A percentile compares a stretch with the other conserved stretches of the same genome.
phyloP scores from a whole-genome alignment of 2,797 vertebrate genomes.

The Amazonetta brasiliensis region DNA sequence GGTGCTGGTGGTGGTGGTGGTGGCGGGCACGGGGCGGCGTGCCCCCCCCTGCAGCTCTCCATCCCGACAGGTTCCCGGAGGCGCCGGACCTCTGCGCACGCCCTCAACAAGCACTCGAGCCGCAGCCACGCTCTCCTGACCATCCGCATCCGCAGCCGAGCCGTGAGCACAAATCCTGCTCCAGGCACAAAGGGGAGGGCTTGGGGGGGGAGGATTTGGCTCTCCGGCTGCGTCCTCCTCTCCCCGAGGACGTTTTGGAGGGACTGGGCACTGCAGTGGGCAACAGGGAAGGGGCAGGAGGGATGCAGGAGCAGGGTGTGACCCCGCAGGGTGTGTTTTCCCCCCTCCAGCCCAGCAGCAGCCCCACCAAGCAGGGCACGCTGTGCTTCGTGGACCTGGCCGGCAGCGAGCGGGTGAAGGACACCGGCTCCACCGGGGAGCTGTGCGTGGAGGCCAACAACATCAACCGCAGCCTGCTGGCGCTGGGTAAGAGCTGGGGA shows the following conservation, averaged over 20 bases:
- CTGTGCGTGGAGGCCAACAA: conserved; percentile 79
- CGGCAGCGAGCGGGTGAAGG: conserved; percentile 79
- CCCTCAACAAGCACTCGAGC: conserved; percentile 82
- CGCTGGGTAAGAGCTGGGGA: conserved; percentile 72
- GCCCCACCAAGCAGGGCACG: conserved; percentile 64
- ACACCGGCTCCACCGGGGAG: conserved; percentile 72
- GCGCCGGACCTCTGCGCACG: conserved; percentile 73
- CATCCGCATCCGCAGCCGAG: conserved; percentile 46
- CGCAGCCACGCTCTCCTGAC: conserved; percentile 83
- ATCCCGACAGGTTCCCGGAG: conserved; percentile 69
- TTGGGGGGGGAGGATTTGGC: accelerated
- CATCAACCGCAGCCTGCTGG: conserved; percentile 84
- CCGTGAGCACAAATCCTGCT: background rate
- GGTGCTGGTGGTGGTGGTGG: background rate
- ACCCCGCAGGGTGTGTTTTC: accelerated
- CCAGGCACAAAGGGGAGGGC: background rate
- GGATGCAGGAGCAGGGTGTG: background rate
- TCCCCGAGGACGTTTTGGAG: background rate
- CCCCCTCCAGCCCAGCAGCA: background rate
- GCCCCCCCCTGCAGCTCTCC: background rate
- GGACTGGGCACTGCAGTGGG: background rate
- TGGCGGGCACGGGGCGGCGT: accelerated
- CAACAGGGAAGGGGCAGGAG: accelerated
- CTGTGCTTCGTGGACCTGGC: conserved; percentile 82
- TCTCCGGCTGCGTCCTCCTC: accelerated